Percentiles rank a stretch among this genome's conserved stretches.
Conservation (phyloP, 2,888 invertebrate genomes). For the Cheilosia grossa region DNA sequence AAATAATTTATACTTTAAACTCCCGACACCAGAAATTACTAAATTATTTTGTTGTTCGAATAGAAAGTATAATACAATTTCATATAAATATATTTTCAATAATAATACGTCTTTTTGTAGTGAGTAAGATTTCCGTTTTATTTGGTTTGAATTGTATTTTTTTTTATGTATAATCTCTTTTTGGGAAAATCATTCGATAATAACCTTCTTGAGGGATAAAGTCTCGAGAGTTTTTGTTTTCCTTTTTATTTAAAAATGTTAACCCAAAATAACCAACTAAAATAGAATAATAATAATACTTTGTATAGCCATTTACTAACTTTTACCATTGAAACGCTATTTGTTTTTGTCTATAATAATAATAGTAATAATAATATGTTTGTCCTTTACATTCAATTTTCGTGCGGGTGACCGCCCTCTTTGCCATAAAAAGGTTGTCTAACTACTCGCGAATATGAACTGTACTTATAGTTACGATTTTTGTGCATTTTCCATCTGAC, state of each 20-base stretch:
- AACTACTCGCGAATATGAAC: constrained; percentile 59
- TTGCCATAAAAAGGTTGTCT: constrained; percentile 35
- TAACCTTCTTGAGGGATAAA: constrained; percentile 66
- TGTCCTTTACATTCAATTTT: constrained; percentile 59
- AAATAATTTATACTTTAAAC: constrained; percentile 73
- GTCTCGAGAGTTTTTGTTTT: constrained; percentile 48
- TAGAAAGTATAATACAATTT: constrained; percentile 40
- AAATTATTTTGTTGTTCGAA: constrained; percentile 30
- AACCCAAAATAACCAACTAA: constrained; percentile 13
- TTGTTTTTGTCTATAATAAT: constrained; percentile 30
- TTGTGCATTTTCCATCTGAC: constrained; percentile 39
- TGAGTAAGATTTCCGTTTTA: constrained; percentile 40
- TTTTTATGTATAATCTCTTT: constrained; percentile 36
- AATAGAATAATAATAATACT: constrained; percentile 17
- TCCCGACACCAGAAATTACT: constrained; percentile 54
- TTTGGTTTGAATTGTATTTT: constrained; percentile 26
- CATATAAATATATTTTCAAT: constrained; percentile 69
- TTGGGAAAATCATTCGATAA: constrained; percentile 42
- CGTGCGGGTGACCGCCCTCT: constrained; percentile 56
- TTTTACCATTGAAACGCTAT: constrained; percentile 62
- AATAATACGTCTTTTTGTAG: constrained; percentile 66
- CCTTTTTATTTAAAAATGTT: background rate
- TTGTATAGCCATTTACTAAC: constrained; percentile 46
- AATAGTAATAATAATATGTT: constrained; percentile 46
- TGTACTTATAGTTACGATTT: constrained; percentile 38